Evolutionary conservation across 2,797 vertebrate genomes (phyloP).

Genomic region (Pantherophis alleghaniensis): DNA sequence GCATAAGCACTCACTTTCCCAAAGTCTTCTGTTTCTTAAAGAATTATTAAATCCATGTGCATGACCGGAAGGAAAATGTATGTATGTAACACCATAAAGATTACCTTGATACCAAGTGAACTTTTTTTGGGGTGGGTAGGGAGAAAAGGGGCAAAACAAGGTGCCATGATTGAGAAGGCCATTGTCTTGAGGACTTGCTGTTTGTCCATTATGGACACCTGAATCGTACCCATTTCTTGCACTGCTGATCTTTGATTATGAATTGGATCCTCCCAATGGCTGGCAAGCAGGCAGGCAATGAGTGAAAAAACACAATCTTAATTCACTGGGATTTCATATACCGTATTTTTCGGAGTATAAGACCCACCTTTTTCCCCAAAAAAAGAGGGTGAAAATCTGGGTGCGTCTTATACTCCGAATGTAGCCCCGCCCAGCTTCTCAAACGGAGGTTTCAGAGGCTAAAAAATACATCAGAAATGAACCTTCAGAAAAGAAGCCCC

Average conservation of each 20-base stretch:
- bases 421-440: no score
- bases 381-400: no score
- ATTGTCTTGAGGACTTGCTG: neutral
- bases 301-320: neutral
- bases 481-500: no score
- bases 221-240: neutral
- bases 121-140: neutral
- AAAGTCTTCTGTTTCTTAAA: neutral
- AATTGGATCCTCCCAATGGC: neutral
- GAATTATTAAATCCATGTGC: neutral
- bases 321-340: conserved; percentile 12
- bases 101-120: neutral
- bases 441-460: no score
- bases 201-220: neutral
- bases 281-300: no score
- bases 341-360: no score
- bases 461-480: no score
- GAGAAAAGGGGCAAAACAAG: neutral
- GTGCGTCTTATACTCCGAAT: no score
- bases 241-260: neutral
- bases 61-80: neutral
- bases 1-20: neutral
- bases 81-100: neutral
- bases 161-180: neutral
- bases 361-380: no score